Conservation (phyloP, 2,113 vertebrate species). For the Nettapus auritus region DNA sequence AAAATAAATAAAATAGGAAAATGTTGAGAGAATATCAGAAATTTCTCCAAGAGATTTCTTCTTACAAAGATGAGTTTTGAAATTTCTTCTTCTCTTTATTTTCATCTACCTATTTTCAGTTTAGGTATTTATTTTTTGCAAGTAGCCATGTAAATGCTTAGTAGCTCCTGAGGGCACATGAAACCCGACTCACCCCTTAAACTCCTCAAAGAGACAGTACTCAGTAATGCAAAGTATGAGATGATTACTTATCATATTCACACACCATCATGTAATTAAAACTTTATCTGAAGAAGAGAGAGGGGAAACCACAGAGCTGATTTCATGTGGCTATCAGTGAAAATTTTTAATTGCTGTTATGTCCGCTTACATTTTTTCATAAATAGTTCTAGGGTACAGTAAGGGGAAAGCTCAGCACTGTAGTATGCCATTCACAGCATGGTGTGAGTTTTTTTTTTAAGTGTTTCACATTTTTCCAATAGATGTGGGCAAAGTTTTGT, state of each 20-base stretch:
- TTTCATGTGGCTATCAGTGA: neutral
- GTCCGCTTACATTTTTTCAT: neutral
- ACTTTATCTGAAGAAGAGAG: neutral
- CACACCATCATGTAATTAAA: neutral
- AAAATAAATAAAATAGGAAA: neutral
- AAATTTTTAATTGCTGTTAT: neutral
- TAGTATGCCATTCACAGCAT: rapidly evolving
- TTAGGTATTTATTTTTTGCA: neutral
- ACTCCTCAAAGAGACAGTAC: neutral
- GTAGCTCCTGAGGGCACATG: neutral
- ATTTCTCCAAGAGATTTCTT: neutral
- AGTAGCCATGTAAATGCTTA: neutral
- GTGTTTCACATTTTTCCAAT: conserved; percentile 16
- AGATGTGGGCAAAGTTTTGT: conserved; percentile 65
- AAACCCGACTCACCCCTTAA: neutral
- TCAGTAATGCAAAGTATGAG: neutral
- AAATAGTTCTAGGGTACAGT: neutral
- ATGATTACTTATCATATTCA: neutral
- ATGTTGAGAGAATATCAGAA: neutral
- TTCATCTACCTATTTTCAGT: neutral
- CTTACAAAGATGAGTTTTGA: neutral
- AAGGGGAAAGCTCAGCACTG: neutral
- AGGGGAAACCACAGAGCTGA: neutral
- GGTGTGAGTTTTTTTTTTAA: neutral
- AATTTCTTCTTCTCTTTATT: neutral